These are phyloP conservation scores for Cosmia trapezina DNA, from an alignment of 2,888 invertebrate genomes.

Conservation along the genomic window DNA sequence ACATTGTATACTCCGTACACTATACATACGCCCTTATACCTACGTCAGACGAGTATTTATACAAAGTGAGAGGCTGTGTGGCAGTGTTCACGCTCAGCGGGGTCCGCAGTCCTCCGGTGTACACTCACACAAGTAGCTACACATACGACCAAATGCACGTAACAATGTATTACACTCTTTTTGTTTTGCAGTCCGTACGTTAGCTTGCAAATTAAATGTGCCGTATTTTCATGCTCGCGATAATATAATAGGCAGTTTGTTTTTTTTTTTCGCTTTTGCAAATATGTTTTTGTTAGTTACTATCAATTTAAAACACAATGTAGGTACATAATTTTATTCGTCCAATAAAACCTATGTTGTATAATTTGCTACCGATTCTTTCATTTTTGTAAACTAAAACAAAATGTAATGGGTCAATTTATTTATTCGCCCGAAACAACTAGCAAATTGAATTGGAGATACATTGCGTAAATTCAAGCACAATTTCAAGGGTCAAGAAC, in stretches of 20 bases:
- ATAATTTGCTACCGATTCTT: background rate
- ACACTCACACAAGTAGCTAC: slow-evolving; percentile 27
- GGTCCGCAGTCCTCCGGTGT: background rate
- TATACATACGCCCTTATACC: no score
- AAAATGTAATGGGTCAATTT: slow-evolving; percentile 6
- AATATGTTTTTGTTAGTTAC: background rate
- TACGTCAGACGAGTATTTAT: slow-evolving; percentile 7
- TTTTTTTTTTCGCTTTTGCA: no score
- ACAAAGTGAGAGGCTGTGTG: slow-evolving; percentile 25
- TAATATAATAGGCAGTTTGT: background rate
- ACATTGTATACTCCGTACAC: background rate
- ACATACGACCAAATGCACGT: slow-evolving; percentile 28
- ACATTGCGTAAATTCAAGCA: slow-evolving; percentile 14
- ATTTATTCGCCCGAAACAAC: slow-evolving; percentile 28
- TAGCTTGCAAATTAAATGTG: slow-evolving; percentile 17
- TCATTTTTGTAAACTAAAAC: background rate
- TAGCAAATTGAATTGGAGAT: slow-evolving; percentile 26
- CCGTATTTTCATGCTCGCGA: background rate
- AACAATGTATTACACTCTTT: slow-evolving; percentile 4
- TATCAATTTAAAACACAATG: background rate
- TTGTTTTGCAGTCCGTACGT: slow-evolving; percentile 11
- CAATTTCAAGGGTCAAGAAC: slow-evolving; percentile 30
- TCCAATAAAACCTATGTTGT: background rate
- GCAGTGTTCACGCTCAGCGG: slow-evolving; percentile 29
- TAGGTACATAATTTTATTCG: background rate